Percentiles rank a stretch among this genome's conserved stretches.
Evolutionary conservation across 2,797 vertebrate species (phyloP).

Genomic region (Astyanax mexicanus): DNA sequence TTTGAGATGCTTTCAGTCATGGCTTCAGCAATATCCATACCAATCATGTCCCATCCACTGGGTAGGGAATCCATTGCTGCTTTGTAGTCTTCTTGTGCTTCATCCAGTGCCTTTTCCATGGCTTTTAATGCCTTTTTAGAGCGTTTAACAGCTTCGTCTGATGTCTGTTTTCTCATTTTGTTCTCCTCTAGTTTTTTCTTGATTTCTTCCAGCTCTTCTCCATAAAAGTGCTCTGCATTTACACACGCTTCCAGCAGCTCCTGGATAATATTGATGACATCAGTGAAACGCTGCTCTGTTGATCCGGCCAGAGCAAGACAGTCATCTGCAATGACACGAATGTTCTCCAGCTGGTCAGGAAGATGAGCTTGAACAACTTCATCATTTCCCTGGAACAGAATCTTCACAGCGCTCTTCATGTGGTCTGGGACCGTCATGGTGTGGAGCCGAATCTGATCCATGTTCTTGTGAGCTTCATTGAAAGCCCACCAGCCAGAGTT

Average conservation of each 20-base stretch:
- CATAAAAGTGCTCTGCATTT: constrained; percentile 43
- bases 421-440: constrained; percentile 42
- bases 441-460: constrained; percentile 57
- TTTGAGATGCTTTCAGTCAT: background rate
- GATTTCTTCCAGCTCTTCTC: constrained; percentile 41
- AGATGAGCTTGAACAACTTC: constrained; percentile 37
- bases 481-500: constrained; percentile 56
- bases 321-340: constrained; percentile 40
- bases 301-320: constrained; percentile 33
- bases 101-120: constrained; percentile 1
- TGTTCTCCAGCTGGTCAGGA: constrained; percentile 41
- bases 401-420: constrained; percentile 41
- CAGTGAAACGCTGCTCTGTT: constrained; percentile 33
- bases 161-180: constrained; percentile 23
- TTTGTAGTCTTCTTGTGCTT: constrained; percentile 1
- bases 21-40: constrained; percentile 31
- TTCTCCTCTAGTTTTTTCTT: constrained; percentile 29
- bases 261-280: constrained; percentile 52
- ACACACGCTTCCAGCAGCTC: constrained; percentile 56
- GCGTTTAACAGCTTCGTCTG: constrained; percentile 10
- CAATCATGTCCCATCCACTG: constrained; percentile 31
- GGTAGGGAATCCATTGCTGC: constrained; percentile 45
- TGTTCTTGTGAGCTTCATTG: constrained; percentile 50
- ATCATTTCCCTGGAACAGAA: constrained; percentile 35
- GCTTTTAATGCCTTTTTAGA: background rate